These are phyloP conservation scores for Hemicentrotus pulcherrimus DNA, from an alignment of 35 echinoderm and acorn worm genomes.

Conservation along the genomic window DNA sequence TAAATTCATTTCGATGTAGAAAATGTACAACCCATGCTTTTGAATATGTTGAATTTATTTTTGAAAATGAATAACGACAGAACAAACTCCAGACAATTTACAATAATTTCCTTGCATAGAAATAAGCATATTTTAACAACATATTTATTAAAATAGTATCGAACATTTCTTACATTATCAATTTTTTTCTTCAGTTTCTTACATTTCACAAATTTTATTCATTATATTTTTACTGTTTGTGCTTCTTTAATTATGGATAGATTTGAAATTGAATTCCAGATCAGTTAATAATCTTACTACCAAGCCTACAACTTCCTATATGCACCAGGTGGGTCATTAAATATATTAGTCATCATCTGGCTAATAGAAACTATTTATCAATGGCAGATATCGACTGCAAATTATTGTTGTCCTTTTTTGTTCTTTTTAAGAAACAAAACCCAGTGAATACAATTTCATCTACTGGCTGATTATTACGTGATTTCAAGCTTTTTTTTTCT, in stretches of 20 bases:
- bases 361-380: neutral
- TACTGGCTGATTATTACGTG: neutral
- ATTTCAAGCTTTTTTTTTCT: neutral
- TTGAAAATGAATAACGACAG: neutral
- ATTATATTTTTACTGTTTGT: neutral
- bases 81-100: neutral
- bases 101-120: neutral
- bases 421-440: neutral
- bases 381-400: too few relatives aligned
- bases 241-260: neutral
- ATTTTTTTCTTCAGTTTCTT: neutral
- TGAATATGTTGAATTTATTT: neutral
- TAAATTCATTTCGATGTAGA: neutral
- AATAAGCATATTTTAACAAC: neutral
- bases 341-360: neutral
- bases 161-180: neutral
- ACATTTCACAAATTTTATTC: neutral
- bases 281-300: neutral
- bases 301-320: neutral
- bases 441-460: neutral
- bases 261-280: neutral
- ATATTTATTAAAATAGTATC: neutral
- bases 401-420: neutral
- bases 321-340: neutral
- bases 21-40: conserved; percentile 12